Conservation (phyloP, 2,888 invertebrate species). For the Drosophila phalerata region DNA sequence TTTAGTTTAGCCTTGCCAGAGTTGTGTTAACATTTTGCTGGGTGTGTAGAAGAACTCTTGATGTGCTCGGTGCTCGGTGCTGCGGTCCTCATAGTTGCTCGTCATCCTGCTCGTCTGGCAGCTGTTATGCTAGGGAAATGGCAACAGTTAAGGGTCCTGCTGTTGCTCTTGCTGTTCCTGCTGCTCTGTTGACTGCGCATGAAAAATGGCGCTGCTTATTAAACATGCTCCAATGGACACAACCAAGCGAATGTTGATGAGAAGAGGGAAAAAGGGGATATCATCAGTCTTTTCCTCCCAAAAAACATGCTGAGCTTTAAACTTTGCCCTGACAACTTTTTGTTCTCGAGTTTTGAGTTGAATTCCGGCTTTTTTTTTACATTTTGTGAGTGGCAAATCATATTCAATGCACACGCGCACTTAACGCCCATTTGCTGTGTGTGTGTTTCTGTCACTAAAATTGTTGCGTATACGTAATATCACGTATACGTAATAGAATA, state of each 20-base stretch:
- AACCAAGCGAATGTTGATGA: slow-evolving; percentile 4
- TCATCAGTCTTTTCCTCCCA: slow-evolving; percentile 15
- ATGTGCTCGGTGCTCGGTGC: slow-evolving; percentile 14
- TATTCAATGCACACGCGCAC: slow-evolving; percentile 48
- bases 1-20: too few relatives aligned
- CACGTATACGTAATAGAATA: slow-evolving; percentile 34
- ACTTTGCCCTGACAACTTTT: slow-evolving; percentile 54
- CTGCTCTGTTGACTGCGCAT: slow-evolving; percentile 63
- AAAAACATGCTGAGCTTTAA: slow-evolving; percentile 66
- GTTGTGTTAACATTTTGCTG: slow-evolving; percentile 47
- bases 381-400: slow-evolving; percentile 39
- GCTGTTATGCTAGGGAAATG: slow-evolving; percentile 16
- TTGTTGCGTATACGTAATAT: slow-evolving; percentile 37
- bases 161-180: slow-evolving; percentile 34
- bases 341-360: slow-evolving; percentile 15
- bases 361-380: neutral
- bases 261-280: neutral
- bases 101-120: slow-evolving; percentile 35
- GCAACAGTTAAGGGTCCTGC: slow-evolving; percentile 30
- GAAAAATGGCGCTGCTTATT: slow-evolving; percentile 73
- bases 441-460: slow-evolving; percentile 22
- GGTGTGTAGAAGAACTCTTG: slow-evolving; percentile 34
- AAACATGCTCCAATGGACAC: slow-evolving; percentile 72
- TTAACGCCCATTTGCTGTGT: slow-evolving; percentile 54
- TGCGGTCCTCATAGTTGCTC: slow-evolving; percentile 27